A percentile compares a stretch with the other conserved stretches of the same genome.
Evolutionary conservation across 2,113 vertebrate species (phyloP).

Genomic region (Cnemophilus loriae): DNA sequence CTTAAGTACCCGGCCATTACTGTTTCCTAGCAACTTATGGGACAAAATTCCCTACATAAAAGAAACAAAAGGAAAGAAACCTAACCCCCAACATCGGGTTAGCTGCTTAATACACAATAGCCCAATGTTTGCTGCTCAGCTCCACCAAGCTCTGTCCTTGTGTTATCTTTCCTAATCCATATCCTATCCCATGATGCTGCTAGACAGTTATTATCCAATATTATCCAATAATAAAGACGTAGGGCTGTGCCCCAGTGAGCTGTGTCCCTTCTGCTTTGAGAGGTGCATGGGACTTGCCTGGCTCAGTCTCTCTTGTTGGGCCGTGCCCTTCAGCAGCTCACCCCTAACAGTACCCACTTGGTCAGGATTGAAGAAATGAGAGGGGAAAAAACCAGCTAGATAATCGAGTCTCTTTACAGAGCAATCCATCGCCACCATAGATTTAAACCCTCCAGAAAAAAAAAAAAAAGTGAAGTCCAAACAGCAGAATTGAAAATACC

Average conservation of each 20-base stretch:
- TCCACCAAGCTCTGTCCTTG: conserved; percentile 25
- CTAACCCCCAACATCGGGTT: neutral
- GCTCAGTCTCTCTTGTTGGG: neutral
- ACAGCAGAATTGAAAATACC: neutral
- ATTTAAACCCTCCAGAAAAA: neutral
- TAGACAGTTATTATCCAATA: conserved; percentile 1
- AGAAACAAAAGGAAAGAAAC: neutral
- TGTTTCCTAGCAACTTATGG: neutral
- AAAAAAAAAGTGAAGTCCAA: neutral
- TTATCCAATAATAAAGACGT: conserved; percentile 6
- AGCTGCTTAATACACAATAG: conserved; percentile 40
- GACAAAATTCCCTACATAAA: neutral
- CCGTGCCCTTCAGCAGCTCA: neutral
- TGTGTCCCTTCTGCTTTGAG: neutral
- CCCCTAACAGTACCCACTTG: neutral
- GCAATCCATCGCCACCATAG: neutral
- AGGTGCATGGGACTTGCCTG: neutral
- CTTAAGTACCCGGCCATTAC: neutral
- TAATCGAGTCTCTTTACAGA: neutral
- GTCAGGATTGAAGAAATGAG: neutral
- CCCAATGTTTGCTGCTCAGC: conserved; percentile 30
- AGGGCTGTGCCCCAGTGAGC: neutral
- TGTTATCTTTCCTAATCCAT: conserved; percentile 38
- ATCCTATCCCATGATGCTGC: neutral
- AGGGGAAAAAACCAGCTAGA: neutral